Evolutionary conservation across 1,140 invertebrate species (phyloP), one percentile per base, ranked within the genome.

Genomic region (Drosophila cardini): DNA sequence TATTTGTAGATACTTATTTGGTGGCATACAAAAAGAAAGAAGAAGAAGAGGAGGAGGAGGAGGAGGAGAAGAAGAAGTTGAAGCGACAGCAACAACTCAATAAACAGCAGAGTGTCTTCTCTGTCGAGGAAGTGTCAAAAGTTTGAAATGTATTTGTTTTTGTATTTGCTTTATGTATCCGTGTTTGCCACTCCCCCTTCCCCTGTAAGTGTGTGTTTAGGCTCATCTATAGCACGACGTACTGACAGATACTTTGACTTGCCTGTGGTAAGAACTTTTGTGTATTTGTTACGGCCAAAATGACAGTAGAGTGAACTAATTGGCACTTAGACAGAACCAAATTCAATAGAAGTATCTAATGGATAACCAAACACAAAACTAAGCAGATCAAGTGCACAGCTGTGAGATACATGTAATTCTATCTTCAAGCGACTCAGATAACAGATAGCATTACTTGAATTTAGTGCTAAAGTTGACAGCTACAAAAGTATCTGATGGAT

Each of bases 1-100:
- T 90, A 90, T 90, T 90, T 90, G 85, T 90, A 72, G 75, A 90
- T 78, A 82, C 85, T 90, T 85, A 90, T 90, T 90, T 85, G 76
- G 81, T 74, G 81, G 85, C 76, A 80, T 56, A 60, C 38, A 76
- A 36, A 48, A 65, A 68, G 60, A 46, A 55, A 63, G 56, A n/a
- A 32, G 42, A 32, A 46, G 36, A 46, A 8, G 70, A 46, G 61
- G 62, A 42, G 48, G 67, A 57, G 15, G 43, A 60, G 16, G n/a
- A 46, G 10, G 70, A 46, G 61, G 62, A 42, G 48, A 70, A 57
- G 15, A 50, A 60, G 16, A 62, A 55, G 6, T 32, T 21, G 48
- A 52, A 40, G 48, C 60, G 71, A 78, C 72, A 78, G 79, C 82
- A 87, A 85, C 83, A 87, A 86, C 83, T 86, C 83, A 87, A 87